Conservation (phyloP, 2,113 vertebrate species). For the Emydocephalus ijimae region DNA sequence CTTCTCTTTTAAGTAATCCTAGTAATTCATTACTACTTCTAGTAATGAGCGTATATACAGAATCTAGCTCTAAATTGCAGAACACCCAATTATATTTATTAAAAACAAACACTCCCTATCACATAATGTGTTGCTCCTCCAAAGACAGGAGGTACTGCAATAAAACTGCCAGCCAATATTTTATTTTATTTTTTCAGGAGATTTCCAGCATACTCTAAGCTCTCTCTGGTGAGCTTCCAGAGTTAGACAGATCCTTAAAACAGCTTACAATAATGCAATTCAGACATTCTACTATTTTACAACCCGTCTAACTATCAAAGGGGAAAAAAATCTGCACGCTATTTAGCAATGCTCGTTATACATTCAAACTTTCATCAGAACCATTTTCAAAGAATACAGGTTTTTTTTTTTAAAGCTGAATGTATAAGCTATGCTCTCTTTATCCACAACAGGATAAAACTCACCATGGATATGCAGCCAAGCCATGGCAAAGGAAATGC, state of each 20-base stretch:
- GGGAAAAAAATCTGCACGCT: fast-evolving
- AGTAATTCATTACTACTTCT: slow-evolving; percentile 42
- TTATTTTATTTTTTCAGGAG: slow-evolving; percentile 62
- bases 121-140: slow-evolving; percentile 62
- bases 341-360: slow-evolving; percentile 1
- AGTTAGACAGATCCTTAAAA: slow-evolving; percentile 47
- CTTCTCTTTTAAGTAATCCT: slow-evolving; percentile 61
- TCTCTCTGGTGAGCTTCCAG: slow-evolving; percentile 59
- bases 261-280: slow-evolving; percentile 7
- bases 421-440: background rate
- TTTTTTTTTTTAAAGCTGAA: too few species aligned
- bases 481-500: background rate
- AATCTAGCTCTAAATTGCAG: slow-evolving; percentile 63
- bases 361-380: background rate
- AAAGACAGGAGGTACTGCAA: slow-evolving; percentile 55
- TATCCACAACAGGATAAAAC: background rate
- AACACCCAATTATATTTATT: slow-evolving; percentile 64
- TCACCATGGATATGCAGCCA: slow-evolving; percentile 1
- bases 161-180: slow-evolving; percentile 69
- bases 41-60: slow-evolving; percentile 63
- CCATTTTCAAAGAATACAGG: background rate
- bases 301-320: background rate
- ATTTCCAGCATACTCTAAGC: slow-evolving; percentile 63
- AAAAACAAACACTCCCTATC: slow-evolving; percentile 65
- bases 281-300: background rate